Percentiles rank a stretch among this genome's conserved stretches.
phyloP scores from a whole-genome alignment of 2,797 vertebrate genomes.

The Pangasius mekongensis region DNA sequence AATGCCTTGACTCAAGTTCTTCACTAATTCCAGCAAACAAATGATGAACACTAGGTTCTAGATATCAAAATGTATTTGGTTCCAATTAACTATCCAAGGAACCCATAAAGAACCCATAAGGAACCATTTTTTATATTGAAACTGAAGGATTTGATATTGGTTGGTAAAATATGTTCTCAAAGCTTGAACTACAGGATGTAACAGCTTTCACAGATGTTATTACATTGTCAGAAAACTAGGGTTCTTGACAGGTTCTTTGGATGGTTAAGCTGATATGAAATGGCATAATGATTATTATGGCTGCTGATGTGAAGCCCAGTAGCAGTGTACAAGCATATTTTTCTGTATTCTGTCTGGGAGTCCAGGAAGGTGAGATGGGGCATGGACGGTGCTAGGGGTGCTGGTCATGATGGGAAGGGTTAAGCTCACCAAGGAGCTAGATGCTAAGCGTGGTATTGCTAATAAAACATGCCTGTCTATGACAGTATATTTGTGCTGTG shows the following conservation, averaged over 20 bases:
- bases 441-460: neutral
- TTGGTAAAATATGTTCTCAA: conserved; percentile 10
- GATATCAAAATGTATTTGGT: neutral
- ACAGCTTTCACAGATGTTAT: neutral
- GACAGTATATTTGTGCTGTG: neutral
- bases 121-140: neutral
- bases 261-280: neutral
- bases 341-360: neutral
- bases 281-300: neutral
- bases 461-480: neutral
- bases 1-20: neutral
- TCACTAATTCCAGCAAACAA: neutral
- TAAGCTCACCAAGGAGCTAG: neutral
- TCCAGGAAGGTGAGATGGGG: neutral
- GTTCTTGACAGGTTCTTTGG: neutral
- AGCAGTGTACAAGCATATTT: neutral
- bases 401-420: neutral
- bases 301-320: conserved; percentile 4
- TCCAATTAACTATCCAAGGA: neutral
- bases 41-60: neutral
- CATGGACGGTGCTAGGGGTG: neutral
- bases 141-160: neutral
- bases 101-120: neutral
- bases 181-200: neutral
- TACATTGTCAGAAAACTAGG: neutral